Conservation (phyloP, 2,888 invertebrate genomes). For the Spisula solida region DNA sequence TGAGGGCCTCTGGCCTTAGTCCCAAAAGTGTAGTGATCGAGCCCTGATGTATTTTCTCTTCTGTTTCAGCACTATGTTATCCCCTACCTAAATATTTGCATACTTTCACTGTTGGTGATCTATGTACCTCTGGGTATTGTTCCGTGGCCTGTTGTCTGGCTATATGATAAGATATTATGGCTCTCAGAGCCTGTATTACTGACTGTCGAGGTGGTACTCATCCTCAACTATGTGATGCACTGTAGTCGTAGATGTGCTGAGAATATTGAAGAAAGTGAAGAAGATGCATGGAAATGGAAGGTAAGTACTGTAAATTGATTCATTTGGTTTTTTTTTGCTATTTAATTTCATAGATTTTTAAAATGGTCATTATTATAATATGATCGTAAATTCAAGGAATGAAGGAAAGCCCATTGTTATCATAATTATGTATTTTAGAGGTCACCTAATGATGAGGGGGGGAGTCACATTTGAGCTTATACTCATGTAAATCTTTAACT, state of each 20-base stretch:
- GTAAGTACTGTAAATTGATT: constrained; percentile 53
- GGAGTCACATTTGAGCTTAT: no score
- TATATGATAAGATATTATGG: constrained; percentile 80
- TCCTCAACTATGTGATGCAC: constrained; percentile 81
- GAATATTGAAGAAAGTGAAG: constrained; percentile 77
- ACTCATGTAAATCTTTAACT: no score
- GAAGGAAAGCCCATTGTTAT: no score
- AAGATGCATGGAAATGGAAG: constrained; percentile 78
- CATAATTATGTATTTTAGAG: no score
- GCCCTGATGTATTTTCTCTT: no score
- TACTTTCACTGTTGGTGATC: constrained; percentile 72
- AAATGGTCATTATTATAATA: no score
- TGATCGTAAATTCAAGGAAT: no score
- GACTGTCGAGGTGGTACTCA: constrained; percentile 78
- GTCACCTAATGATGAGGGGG: no score
- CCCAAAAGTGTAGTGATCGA: no score
- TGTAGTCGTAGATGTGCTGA: constrained; percentile 78
- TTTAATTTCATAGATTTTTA: not conserved
- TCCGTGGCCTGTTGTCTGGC: constrained; percentile 80
- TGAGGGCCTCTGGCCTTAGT: no score
- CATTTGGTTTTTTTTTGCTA: not conserved
- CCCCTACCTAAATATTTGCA: constrained; percentile 75
- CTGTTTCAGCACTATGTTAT: constrained; percentile 75
- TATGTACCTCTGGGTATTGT: constrained; percentile 80
- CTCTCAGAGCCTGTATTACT: constrained; percentile 79